Percentiles rank a stretch among this genome's conserved stretches.
phyloP scores from a whole-genome alignment of 2,113 vertebrate genomes.

The Rhinolophus ferrumequinum region DNA sequence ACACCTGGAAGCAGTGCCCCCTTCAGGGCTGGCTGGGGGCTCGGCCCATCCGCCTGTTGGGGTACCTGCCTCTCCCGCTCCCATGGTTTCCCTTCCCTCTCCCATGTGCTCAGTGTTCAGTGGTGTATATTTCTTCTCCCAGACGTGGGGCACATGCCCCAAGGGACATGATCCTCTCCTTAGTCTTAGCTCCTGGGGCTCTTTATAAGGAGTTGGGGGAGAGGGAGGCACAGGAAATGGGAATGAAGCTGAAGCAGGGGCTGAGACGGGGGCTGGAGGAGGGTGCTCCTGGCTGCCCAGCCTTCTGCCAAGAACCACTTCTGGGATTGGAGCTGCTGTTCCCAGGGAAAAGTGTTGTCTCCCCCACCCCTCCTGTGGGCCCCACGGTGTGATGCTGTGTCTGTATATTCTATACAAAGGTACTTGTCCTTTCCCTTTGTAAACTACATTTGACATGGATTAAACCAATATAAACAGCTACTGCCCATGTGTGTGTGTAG shows the following conservation, averaged over 20 bases:
- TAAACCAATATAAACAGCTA: conserved; percentile 91
- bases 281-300: background rate
- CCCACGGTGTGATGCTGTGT: conserved; percentile 93
- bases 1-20: conserved; percentile 62
- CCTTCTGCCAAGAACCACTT: conserved; percentile 37
- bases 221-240: conserved; percentile 29
- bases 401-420: conserved; percentile 97
- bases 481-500: conserved; percentile 4
- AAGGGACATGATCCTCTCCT: conserved; percentile 81
- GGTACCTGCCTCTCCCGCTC: conserved; percentile 71
- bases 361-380: conserved; percentile 52
- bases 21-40: conserved; percentile 74
- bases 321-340: conserved; percentile 57
- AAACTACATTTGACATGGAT: conserved; percentile 98
- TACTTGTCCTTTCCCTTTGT: conserved; percentile 97
- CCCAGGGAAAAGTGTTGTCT: conserved; percentile 47
- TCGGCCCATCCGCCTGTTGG: conserved; percentile 73
- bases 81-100: conserved; percentile 58
- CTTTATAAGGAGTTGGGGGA: conserved; percentile 80
- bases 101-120: conserved; percentile 91
- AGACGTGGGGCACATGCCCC: conserved; percentile 88
- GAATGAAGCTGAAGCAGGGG: conserved; percentile 48
- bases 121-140: conserved; percentile 95
- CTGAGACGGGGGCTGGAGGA: background rate
- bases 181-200: conserved; percentile 89